Percentiles rank a stretch among this genome's conserved stretches.
phyloP scores from a whole-genome alignment of 1,140 invertebrate genomes.

The Stegodyphus dumicola region DNA sequence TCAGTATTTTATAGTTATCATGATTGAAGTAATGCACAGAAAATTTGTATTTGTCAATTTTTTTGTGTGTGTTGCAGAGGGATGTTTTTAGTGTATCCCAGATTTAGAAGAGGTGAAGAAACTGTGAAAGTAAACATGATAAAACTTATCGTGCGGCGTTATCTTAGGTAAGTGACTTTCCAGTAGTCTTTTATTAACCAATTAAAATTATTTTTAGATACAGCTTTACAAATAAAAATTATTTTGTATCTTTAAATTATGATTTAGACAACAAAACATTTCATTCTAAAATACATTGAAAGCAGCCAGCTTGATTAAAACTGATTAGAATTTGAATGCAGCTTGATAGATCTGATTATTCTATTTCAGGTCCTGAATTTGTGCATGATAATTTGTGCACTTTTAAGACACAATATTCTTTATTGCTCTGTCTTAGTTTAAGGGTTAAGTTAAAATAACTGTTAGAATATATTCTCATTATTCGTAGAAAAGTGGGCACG shows the following conservation, averaged over 20 bases:
- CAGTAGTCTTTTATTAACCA: background rate
- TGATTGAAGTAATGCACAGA: no score
- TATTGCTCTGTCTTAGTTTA: no score
- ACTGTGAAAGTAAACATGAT: slow-evolving; percentile 16
- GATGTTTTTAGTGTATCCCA: slow-evolving; percentile 26
- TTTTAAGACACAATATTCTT: no score
- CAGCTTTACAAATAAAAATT: background rate
- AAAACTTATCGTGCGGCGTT: slow-evolving; percentile 31
- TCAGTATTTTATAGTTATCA: no score
- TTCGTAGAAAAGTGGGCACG: no score
- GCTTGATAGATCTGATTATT: no score
- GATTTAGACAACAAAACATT: background rate
- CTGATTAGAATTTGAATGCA: background rate
- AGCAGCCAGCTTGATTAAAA: background rate
- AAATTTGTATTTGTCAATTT: background rate
- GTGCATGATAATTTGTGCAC: no score
- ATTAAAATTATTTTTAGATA: background rate
- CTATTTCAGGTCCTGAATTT: no score
- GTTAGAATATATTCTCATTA: no score
- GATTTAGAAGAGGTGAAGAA: slow-evolving; percentile 36
- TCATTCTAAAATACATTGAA: background rate
- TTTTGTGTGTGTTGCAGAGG: slow-evolving; percentile 28
- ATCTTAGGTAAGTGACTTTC: slow-evolving; percentile 25
- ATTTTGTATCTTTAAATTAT: background rate
- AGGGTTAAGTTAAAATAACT: no score